phyloP scores from a whole-genome alignment of 2,797 vertebrate genomes.

The Petrocephalus schoutedeni region DNA sequence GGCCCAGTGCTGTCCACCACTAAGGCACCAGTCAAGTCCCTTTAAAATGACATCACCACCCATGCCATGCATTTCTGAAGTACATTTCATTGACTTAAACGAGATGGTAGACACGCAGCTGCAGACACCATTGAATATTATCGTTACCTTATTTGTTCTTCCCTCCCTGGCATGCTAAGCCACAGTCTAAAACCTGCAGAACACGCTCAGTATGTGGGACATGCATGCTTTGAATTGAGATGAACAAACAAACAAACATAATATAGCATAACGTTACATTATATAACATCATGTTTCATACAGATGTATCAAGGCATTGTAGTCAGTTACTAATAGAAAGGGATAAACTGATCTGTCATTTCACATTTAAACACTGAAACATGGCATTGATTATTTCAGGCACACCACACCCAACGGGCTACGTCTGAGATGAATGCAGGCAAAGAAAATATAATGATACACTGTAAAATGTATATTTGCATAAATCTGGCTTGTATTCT shows the following conservation, averaged over 20 bases:
- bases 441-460: background rate
- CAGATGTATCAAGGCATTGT: background rate
- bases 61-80: background rate
- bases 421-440: background rate
- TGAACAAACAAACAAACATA: constrained; percentile 1
- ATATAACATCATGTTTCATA: background rate
- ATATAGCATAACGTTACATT: background rate
- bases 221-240: background rate
- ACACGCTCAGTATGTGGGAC: background rate
- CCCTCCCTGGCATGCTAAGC: background rate
- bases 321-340: background rate
- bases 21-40: background rate
- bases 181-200: background rate
- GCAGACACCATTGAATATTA: background rate
- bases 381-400: background rate
- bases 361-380: background rate
- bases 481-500: background rate
- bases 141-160: background rate
- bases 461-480: background rate
- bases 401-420: background rate
- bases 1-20: background rate
- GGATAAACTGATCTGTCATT: background rate
- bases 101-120: background rate
- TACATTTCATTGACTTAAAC: background rate
- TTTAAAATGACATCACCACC: background rate